Evolutionary conservation across 1,140 invertebrate genomes (phyloP), one percentile per base, ranked within the genome.

Genomic region (Hydropsyche tenuis): DNA sequence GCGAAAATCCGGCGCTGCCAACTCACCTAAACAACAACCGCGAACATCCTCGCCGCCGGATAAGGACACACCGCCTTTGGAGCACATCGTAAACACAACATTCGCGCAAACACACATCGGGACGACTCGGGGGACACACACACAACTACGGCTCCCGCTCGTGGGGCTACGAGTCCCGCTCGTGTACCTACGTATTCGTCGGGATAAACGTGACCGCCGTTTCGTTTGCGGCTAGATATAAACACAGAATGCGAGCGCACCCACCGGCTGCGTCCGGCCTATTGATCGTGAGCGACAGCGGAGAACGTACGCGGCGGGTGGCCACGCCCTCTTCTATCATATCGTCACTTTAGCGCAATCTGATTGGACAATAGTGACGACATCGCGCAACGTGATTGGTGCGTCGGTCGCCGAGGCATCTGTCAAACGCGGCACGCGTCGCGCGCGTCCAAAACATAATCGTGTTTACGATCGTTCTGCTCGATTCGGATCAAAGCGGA

Each of bases 401-500:
- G 4, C 56, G 23, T 22, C 18, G 23, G 18, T 20, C 6, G 12
- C 18, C 56, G 1, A 22, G 5, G 43, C 65, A 66, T 37, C 63
- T 66, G 63, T 66, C 63, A 66, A 66, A 66, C 63, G 63, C 14
- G 62, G 11, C 7, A 64, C 12, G 45, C 45, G 45, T 20, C n/a
- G n/a, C 56, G 56, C 56, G 18, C 56, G 56, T 20, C 16, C 4
- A 20, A 53, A 5, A 18, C 16, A 20, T 16, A 16, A 20, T 20
- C 48, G 20, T 53, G 48, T 53, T 53, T 53, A 53, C 48, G 16
- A 2, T 53, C 14, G 9, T 18, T 18, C 18, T 16, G 1, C 48
- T 53, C 48, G 48, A 18, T 53, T 53, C 18, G n/a, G n/a, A 9
- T 7, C 45, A 46, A 12, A 46, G 45, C n/a, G n/a, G n/a, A n/a